Percentiles rank a stretch among this genome's conserved stretches.
Evolutionary conservation across 2,888 invertebrate genomes (phyloP).

Genomic region (Hydrotaea cyrtoneurina): DNA sequence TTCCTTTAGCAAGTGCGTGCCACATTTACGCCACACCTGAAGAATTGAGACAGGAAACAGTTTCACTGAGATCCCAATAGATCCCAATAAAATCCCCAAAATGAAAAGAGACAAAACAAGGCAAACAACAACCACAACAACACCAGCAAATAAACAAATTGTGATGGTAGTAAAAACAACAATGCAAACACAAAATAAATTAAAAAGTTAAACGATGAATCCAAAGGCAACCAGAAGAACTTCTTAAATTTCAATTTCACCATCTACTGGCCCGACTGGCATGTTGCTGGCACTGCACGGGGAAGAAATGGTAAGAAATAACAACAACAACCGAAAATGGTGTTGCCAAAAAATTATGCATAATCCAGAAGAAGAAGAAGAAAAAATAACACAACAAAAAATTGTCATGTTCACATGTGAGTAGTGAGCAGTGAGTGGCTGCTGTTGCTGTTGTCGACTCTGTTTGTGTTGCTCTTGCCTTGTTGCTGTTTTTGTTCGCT

Average conservation of each 20-base stretch:
- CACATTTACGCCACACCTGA: neutral
- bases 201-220: conserved; percentile 50
- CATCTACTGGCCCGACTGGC: neutral
- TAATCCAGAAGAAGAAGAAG: too few relatives aligned
- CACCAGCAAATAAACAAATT: conserved; percentile 60
- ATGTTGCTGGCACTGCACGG: conserved; percentile 8
- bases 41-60: conserved; percentile 68
- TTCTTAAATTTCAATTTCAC: conserved; percentile 70
- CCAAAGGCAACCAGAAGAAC: conserved; percentile 44
- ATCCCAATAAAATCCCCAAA: conserved; percentile 31
- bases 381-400: conserved; percentile 58
- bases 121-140: conserved; percentile 26
- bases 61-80: conserved; percentile 52
- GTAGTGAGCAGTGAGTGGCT: neutral
- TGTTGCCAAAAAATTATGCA: conserved; percentile 67
- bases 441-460: conserved; percentile 35
- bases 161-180: conserved; percentile 66
- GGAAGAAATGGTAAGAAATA: conserved; percentile 20
- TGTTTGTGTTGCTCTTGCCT: conserved; percentile 40
- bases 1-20: neutral
- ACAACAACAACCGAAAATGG: conserved; percentile 40
- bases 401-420: conserved; percentile 58
- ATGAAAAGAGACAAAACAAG: conserved; percentile 20
- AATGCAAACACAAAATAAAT: conserved; percentile 67
- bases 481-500: conserved; percentile 30